A percentile compares a stretch with the other conserved stretches of the same genome.
Conservation (phyloP, 2,113 vertebrate species). For the Syngnathus floridae region DNA sequence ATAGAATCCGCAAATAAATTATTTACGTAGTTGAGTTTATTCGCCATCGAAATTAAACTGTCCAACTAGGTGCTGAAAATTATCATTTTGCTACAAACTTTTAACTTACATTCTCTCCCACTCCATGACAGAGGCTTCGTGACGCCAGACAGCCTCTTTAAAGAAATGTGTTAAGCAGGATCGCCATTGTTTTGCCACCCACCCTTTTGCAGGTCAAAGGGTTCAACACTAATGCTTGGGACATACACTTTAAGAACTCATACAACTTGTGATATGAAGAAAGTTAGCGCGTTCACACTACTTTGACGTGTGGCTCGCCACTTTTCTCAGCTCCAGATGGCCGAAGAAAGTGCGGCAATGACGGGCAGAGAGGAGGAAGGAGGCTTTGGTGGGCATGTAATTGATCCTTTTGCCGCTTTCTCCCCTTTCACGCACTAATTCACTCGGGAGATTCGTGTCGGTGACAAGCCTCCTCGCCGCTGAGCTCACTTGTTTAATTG, state of each 20-base stretch:
- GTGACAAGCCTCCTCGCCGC: constrained; percentile 6
- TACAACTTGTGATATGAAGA: constrained; percentile 3
- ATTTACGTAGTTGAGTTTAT: not conserved
- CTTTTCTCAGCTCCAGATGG: constrained; percentile 3
- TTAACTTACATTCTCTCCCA: not conserved
- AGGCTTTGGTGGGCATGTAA: not conserved
- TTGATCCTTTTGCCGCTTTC: not conserved
- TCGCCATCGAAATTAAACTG: no score
- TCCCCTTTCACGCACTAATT: constrained; percentile 7
- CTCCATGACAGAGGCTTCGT: not conserved
- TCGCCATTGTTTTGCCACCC: not conserved
- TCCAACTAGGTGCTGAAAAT: no score
- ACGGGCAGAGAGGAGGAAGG: not conserved
- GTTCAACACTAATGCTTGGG: not conserved
- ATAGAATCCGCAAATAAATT: not conserved
- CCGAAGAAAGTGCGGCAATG: not conserved
- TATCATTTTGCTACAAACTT: no score
- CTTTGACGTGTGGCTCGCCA: not conserved
- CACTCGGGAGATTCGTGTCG: constrained; percentile 1
- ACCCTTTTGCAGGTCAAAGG: not conserved
- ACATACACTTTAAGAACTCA: not conserved
- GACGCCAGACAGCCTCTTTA: not conserved
- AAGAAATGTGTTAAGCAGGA: not conserved
- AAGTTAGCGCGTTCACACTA: constrained; percentile 5
- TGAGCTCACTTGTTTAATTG: constrained; percentile 6